Base-by-base conservation (phyloP, 2,797 vertebrate species). In the Psittacula derbiana region DNA sequence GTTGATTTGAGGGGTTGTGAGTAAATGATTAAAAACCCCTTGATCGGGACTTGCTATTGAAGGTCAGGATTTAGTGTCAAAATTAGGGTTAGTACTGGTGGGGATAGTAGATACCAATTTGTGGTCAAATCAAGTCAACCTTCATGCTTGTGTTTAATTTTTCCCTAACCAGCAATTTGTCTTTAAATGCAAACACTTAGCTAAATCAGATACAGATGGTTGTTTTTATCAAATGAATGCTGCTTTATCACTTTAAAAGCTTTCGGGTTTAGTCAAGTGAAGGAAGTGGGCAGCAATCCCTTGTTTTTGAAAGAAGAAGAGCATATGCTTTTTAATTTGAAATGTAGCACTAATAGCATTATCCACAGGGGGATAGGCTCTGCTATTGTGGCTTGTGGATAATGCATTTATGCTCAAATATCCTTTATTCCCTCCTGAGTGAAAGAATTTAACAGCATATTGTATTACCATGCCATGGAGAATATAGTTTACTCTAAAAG, bases 291-390 rank as follows among this genome's bases (percentile, higher is more conserved):
- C 96, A 97, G 87, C 91, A 74, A 84, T 97, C 88, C 76, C 82
- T 96, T 95, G 79, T 96, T 97, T 96, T 91, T 92, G 92, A 88
- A 94, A 90, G 95, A 93, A 88, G 89, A 97, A 95, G 95, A 97
- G 93, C 97, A 96, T 98, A 97, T 97, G 97, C 96, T 97, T 98
- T 97, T 98, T 97, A 97, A 98, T 98, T 98, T 97, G 97, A 98
- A 97, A 97, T 96, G 88, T 93, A 96, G 94, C 96, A 97, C 97
- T 97, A 98, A 97, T 97, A 96, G 95, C 83, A 94, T 97, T 97
- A 97, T 97, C 97, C 96, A 92, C 95, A 28, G 87, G 96, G 96
- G 97, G 96, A 95, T 93, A 89, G 97, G 86, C 96, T 96, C 82
- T 25, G 36, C 92, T 95, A 91, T 87, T 96, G 84, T 97, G 96